phyloP scores from a whole-genome alignment of 2,888 invertebrate species.

The Blomia tropicalis region DNA sequence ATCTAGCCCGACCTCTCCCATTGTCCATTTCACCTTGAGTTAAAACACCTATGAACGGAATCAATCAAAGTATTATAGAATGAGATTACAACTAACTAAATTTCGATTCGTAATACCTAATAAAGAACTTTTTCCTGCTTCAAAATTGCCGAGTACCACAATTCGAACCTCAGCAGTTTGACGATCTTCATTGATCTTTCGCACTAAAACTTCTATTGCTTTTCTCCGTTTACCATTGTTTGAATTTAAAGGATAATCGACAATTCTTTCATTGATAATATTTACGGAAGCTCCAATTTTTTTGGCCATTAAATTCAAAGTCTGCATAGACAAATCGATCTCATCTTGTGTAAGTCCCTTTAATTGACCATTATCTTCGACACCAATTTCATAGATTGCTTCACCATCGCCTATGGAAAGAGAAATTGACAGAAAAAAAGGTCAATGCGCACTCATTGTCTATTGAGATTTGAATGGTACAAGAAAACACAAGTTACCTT shows the following conservation, averaged over 20 bases:
- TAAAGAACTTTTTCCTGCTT: conserved; percentile 91
- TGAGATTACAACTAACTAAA: no score
- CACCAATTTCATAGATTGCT: conserved; percentile 93
- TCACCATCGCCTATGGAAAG: conserved; percentile 59
- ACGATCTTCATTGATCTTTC: conserved; percentile 69
- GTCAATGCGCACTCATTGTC: not conserved
- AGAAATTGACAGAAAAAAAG: not conserved
- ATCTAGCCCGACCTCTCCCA: conserved; percentile 61
- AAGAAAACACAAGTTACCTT: conserved; percentile 40
- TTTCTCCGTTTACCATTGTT: conserved; percentile 18
- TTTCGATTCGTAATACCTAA: conserved; percentile 50
- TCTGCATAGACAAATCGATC: conserved; percentile 67
- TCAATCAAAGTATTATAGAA: not conserved
- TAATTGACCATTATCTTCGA: conserved; percentile 45
- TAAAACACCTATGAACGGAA: conserved; percentile 44
- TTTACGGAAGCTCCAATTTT: conserved; percentile 61
- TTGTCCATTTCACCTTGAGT: conserved; percentile 92
- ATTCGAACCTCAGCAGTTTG: conserved; percentile 74
- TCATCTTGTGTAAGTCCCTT: conserved; percentile 61
- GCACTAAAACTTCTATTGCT: conserved; percentile 56
- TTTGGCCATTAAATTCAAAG: conserved; percentile 71
- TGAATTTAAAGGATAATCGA: conserved; percentile 33
- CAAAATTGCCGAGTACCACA: conserved; percentile 84
- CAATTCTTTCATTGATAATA: conserved; percentile 50
- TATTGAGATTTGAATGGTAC: not conserved